Percentiles rank a stretch among this genome's conserved stretches.
phyloP scores from a whole-genome alignment of 2,113 vertebrate species.

The Caretta caretta region DNA sequence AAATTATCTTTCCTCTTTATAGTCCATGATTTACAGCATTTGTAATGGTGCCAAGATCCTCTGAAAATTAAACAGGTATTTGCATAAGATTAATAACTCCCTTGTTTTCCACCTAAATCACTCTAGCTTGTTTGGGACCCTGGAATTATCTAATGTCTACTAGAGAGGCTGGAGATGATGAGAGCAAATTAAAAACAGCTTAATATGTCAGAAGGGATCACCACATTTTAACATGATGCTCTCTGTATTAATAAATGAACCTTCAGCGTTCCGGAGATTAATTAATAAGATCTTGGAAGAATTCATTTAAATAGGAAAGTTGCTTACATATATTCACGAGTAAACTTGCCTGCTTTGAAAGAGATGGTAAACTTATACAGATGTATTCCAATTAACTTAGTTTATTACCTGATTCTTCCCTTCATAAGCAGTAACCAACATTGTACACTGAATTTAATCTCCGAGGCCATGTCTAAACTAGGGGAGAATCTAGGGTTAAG shows the following conservation, averaged over 20 bases:
- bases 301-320: background rate
- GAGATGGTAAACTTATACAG: background rate
- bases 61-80: conserved; percentile 58
- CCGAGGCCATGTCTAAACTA: background rate
- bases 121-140: conserved; percentile 49
- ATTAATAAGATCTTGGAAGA: conserved; percentile 33
- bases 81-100: conserved; percentile 61
- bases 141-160: conserved; percentile 54
- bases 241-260: conserved; percentile 56
- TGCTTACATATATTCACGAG: conserved; percentile 13
- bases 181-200: conserved; percentile 76
- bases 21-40: conserved; percentile 47
- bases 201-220: conserved; percentile 73
- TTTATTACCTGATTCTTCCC: background rate
- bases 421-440: background rate
- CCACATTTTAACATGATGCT: conserved; percentile 20
- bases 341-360: conserved; percentile 14
- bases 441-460: background rate
- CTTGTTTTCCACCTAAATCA: conserved; percentile 15
- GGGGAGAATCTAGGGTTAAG: background rate
- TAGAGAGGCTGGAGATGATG: conserved; percentile 53
- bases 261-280: conserved; percentile 62
- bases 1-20: conserved; percentile 66
- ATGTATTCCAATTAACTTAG: background rate
- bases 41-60: conserved; percentile 22